Evolutionary conservation across 2,888 invertebrate species (phyloP), one percentile per base, ranked within the genome.

Genomic region (Lasioglossum malachurum): DNA sequence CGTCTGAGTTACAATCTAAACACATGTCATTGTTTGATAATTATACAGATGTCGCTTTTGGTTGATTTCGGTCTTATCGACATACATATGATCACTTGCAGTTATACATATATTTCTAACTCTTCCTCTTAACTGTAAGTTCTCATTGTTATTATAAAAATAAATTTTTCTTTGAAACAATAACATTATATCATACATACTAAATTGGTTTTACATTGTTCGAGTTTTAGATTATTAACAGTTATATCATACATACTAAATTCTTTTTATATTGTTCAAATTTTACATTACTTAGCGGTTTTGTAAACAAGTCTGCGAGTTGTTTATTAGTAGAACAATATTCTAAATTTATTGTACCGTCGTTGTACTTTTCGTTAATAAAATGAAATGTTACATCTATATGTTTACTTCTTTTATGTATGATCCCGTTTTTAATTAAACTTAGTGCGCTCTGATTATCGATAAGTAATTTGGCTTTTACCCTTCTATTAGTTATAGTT

Each of bases 321-420:
- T 83, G 75, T n/a, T 75, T 46, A 14, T 79, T 31, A 49, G 79
- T 79, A 44, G 49, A n/a, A 72, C 69, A 74, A 10, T 83, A 83
- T 69, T 79, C 75, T 57, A 79, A 64, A 35, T 69, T 53, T 57
- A 83, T 75, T n/a, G 8, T 38, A 27, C 69, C 35, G 8, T 75
- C 60, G 4, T 69, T 78, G 7, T 49, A 64, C 12, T 75, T 74
- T 71, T 83, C 83, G 23, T 35, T 49, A 19, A 83, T 69, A 27
- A 79, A 83, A n/a, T 78, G 78, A 75, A 46, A 83, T 44, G 72
- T 27, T 2, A 83, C 75, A 49, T 79, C 83, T 31, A 79, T 79
- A 4, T 79, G 75, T 60, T 83, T 83, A 41, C 73, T 74, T 53
- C 79, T 38, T 57, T 79, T 74, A 12, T 83, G 35, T 41, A 83